Percentiles rank a stretch among this genome's conserved stretches.
Evolutionary conservation across 2,797 vertebrate species (phyloP).

Genomic region (Manis javanica): DNA sequence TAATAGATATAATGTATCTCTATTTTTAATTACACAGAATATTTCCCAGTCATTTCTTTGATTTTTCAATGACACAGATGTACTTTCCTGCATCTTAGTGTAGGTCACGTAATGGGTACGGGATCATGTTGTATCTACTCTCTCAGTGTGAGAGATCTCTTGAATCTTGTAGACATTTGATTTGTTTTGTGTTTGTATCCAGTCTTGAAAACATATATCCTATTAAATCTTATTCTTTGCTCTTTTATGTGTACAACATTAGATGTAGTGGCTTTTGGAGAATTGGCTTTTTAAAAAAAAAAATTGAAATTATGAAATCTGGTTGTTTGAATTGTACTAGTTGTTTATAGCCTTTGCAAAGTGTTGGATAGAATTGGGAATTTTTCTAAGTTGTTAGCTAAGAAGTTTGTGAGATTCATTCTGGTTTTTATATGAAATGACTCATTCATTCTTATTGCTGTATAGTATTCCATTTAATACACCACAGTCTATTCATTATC

Average conservation of each 20-base stretch:
- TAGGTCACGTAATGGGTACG: neutral
- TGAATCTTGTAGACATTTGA: neutral
- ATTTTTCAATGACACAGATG: neutral
- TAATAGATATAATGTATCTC: neutral
- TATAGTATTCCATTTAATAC: neutral
- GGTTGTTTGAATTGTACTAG: neutral
- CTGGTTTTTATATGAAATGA: neutral
- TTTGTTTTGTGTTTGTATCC: neutral
- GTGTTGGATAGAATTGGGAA: neutral
- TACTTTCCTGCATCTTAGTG: neutral
- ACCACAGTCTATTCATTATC: neutral
- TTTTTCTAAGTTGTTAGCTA: neutral
- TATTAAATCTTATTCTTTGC: neutral
- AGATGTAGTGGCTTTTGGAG: neutral
- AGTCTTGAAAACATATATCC: neutral
- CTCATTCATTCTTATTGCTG: neutral
- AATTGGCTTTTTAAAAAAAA: neutral
- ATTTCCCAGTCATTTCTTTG: slow-evolving; percentile 39
- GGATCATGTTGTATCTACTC: neutral
- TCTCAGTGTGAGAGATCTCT: neutral
- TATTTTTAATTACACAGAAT: neutral
- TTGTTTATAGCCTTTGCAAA: neutral
- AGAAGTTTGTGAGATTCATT: slow-evolving; percentile 5
- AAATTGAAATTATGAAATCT: neutral
- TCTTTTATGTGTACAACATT: neutral